phyloP scores from a whole-genome alignment of 1,140 invertebrate species.

The Brachionus paranguensis region DNA sequence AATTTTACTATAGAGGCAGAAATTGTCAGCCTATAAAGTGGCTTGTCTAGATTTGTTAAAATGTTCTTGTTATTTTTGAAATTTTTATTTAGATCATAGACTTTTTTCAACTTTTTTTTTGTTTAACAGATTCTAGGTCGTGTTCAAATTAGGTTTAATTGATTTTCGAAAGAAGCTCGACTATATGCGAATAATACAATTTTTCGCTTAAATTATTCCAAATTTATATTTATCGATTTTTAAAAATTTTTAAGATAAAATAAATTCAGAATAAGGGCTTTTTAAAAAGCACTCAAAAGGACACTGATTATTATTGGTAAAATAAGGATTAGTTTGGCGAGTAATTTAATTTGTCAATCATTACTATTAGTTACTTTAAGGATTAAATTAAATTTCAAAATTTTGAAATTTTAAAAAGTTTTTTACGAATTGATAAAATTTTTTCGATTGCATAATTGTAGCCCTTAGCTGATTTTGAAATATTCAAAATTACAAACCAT shows the following conservation, averaged over 20 bases:
- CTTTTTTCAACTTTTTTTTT: not conserved
- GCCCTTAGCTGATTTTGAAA: not conserved
- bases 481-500: not conserved
- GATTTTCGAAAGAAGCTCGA: not conserved
- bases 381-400: not conserved
- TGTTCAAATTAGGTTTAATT: conserved; percentile 15
- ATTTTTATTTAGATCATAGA: not conserved
- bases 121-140: conserved; percentile 5
- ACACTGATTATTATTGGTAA: not conserved
- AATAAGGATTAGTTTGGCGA: not conserved
- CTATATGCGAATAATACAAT: not conserved
- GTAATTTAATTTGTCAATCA: not conserved
- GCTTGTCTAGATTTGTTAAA: not conserved
- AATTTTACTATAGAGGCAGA: not conserved
- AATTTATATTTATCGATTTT: not conserved
- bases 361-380: not conserved
- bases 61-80: not conserved
- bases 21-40: not conserved
- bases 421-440: not conserved
- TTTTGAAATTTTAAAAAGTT: not conserved
- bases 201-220: not conserved
- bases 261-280: not conserved
- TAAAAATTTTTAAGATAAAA: not conserved
- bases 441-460: not conserved
- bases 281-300: not conserved